Evolutionary conservation across 2,113 vertebrate genomes (phyloP).

Genomic region (Eonycteris spelaea): DNA sequence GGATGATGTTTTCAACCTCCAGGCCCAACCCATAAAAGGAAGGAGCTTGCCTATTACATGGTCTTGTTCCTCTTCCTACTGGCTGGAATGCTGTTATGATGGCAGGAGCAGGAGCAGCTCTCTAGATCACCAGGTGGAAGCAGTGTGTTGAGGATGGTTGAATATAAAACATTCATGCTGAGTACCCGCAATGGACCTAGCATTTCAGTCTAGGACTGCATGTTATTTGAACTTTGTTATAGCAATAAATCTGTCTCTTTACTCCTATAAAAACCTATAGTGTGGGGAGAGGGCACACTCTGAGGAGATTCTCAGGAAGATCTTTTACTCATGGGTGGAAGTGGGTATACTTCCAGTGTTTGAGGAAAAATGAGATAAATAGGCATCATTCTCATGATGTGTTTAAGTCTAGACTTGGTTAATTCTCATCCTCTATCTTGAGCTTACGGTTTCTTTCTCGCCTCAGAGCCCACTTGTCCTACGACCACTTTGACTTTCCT

Average conservation of each 20-base stretch:
- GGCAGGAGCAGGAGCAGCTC: neutral
- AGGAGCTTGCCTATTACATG: neutral
- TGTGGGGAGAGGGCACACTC: neutral
- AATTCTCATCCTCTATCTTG: neutral
- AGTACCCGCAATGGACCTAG: neutral
- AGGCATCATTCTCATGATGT: neutral
- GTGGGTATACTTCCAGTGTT: neutral
- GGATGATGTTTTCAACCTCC: neutral
- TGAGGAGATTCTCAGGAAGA: neutral
- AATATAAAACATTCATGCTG: neutral
- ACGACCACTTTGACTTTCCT: neutral
- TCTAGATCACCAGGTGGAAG: neutral
- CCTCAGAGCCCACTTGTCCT: neutral
- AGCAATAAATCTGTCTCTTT: neutral
- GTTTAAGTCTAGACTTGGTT: neutral
- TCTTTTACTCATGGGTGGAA: neutral
- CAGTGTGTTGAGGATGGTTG: neutral
- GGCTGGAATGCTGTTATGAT: neutral
- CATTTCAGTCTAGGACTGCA: neutral
- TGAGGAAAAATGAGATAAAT: neutral
- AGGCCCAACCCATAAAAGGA: neutral
- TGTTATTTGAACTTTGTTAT: neutral
- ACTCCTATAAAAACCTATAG: neutral
- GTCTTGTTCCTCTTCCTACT: neutral
- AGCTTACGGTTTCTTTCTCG: neutral